A percentile compares a stretch with the other conserved stretches of the same genome.
Conservation (phyloP, 1,140 invertebrate genomes). For the Scaptomyza montana region DNA sequence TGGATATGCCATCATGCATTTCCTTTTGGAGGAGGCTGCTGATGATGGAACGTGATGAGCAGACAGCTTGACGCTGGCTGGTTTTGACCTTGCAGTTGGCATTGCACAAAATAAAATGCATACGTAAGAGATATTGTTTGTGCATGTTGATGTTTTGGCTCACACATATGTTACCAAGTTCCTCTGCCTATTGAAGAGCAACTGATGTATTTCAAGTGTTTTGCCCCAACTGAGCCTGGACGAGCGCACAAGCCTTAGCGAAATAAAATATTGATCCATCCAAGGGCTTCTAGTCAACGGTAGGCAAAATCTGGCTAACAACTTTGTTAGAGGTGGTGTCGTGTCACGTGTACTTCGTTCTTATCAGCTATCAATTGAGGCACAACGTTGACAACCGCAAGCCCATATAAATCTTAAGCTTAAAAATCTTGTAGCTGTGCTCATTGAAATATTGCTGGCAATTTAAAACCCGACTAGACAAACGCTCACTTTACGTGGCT, state of each 20-base stretch:
- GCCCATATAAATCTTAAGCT: slow-evolving; percentile 33
- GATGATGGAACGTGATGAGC: slow-evolving; percentile 33
- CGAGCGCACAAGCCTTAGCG: neutral
- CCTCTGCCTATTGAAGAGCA: slow-evolving; percentile 1
- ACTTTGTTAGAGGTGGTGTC: slow-evolving; percentile 19
- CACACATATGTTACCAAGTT: slow-evolving; percentile 30
- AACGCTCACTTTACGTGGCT: slow-evolving; percentile 31
- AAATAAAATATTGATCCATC: slow-evolving; percentile 75
- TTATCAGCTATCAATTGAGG: slow-evolving; percentile 15
- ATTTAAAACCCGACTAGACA: slow-evolving; percentile 36
- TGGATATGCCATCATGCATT: slow-evolving; percentile 42
- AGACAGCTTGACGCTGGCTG: neutral
- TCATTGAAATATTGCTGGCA: slow-evolving; percentile 44
- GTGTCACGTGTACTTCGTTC: slow-evolving; percentile 21
- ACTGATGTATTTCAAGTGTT: slow-evolving; percentile 64
- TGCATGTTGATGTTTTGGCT: neutral
- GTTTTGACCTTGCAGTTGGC: slow-evolving; percentile 42
- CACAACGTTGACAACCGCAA: slow-evolving; percentile 39
- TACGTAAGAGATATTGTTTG: slow-evolving; percentile 25
- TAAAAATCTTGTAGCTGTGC: slow-evolving; percentile 11
- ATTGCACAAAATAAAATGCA: slow-evolving; percentile 42
- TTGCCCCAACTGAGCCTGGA: slow-evolving; percentile 30
- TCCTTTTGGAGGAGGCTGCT: slow-evolving; percentile 5
- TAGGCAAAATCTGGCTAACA: slow-evolving; percentile 49
- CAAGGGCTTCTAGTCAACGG: slow-evolving; percentile 19